Evolutionary conservation across 2,113 vertebrate genomes (phyloP), one percentile per base, ranked within the genome.

Genomic region (Entomyzon cyanotis): DNA sequence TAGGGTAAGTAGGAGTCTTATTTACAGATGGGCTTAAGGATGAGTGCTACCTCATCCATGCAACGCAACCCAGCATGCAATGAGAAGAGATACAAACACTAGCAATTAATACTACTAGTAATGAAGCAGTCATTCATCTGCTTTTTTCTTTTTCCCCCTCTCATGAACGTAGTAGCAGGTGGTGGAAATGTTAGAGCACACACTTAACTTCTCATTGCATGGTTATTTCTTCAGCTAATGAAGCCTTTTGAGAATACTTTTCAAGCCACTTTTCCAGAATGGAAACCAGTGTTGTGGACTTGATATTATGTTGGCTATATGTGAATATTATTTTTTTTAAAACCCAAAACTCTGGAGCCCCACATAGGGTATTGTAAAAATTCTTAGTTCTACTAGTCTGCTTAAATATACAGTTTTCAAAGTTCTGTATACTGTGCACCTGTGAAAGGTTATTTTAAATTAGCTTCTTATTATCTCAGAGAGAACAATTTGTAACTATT

Each of bases 181-280:
- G 88, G 68, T 89, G n/a, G 58, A 77, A 82, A 91, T 92, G 89
- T 89, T 84, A 91, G 73, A 90, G 37, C 49, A 68, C 80, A 64
- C 56, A 41, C 52, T 84, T 78, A 64, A 71, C 80, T 94, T 94
- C 82, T 88, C 4, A 0, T 75, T 82, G 80, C 62, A 39, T 30
- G 60, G 81, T 68, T 94, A 56, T 94, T 94, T 94, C 93, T 95
- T 82, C 87, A 87, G 84, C 74, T 96, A 96, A 97, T 97, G 94
- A 96, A 95, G 89, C 63, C 96, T 96, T 95, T 76, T 5, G 93
- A 95, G 96, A 89, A 92, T 95, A 91, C 74, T 87, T 95, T 89
- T 84, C 77, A 91, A 84, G 65, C 53, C 31, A 60, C 84, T 96
- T 96, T 87, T 89, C 65, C 69, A 75, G 77, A 96, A 69, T 79